A percentile compares a stretch with the other conserved stretches of the same genome.
phyloP scores from a whole-genome alignment of 2,888 invertebrate genomes.

The Ichneumoninae sp. region DNA sequence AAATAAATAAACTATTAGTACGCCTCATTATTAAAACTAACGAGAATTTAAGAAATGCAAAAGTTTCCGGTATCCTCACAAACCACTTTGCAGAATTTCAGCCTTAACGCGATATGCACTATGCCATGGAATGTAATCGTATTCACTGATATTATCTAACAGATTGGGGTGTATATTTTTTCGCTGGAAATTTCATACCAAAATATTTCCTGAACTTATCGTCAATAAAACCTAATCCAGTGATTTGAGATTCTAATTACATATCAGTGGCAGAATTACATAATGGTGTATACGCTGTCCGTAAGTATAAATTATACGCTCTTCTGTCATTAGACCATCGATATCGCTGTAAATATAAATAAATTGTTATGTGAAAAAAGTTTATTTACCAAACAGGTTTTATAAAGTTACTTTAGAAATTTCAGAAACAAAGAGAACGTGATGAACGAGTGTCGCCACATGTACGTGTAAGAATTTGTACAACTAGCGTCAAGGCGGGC shows the following conservation, averaged over 20 bases:
- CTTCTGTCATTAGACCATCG: not conserved
- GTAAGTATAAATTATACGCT: not conserved
- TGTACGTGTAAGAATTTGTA: not conserved
- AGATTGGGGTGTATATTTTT: too few species aligned
- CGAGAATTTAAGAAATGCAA: not conserved
- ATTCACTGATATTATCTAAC: too few species aligned
- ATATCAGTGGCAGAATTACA: not conserved
- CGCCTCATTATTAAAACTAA: not conserved
- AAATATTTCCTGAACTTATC: not conserved
- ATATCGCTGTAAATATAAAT: not conserved
- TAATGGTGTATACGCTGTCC: too few species aligned
- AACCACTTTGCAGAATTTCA: not conserved
- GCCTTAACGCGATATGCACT: not conserved
- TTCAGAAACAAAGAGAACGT: not conserved
- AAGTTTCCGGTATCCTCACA: not conserved
- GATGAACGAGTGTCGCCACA: not conserved
- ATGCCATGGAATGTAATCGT: not conserved
- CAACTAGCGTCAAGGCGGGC: not conserved
- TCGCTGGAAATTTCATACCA: not conserved
- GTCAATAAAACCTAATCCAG: not conserved
- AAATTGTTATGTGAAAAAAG: not conserved
- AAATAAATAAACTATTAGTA: not conserved
- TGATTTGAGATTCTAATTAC: not conserved
- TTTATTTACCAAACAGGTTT: not conserved
- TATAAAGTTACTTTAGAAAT: not conserved